Evolutionary conservation across 1,140 invertebrate genomes (phyloP).

Genomic region (Sminthurinus signatus): DNA sequence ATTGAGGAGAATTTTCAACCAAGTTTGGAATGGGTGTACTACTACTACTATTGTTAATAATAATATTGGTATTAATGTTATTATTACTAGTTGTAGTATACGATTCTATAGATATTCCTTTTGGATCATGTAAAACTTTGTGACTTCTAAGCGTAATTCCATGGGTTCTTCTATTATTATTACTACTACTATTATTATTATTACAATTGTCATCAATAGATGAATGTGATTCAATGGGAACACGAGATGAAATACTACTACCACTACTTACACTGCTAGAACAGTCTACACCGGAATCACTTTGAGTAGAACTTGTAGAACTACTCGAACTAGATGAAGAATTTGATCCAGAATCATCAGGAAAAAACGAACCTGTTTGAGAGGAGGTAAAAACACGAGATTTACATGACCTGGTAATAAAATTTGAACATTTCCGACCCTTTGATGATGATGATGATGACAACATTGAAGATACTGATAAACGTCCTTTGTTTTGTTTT

Average conservation of each 20-base stretch:
- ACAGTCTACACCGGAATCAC: slow-evolving; percentile 39
- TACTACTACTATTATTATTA: no score
- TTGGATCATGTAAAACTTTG: slow-evolving; percentile 30
- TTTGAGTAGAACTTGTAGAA: slow-evolving; percentile 31
- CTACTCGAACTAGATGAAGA: slow-evolving; percentile 35
- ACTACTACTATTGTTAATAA: no score
- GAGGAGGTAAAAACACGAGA: background rate
- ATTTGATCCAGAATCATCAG: slow-evolving; percentile 33
- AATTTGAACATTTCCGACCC: no score
- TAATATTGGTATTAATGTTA: no score
- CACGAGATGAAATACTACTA: slow-evolving; percentile 17
- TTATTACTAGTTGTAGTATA: no score
- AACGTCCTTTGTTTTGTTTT: slow-evolving; percentile 1
- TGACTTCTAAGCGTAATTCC: slow-evolving; percentile 35
- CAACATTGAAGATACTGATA: background rate
- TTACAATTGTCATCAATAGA: background rate
- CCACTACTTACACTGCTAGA: slow-evolving; percentile 27
- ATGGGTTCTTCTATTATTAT: background rate
- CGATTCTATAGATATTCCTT: no score
- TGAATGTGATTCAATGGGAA: slow-evolving; percentile 2
- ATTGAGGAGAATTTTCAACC: background rate
- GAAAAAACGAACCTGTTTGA: slow-evolving; percentile 10
- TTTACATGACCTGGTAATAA: background rate
- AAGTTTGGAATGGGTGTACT: slow-evolving; percentile 1
- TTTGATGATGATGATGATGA: no score